Evolutionary conservation across 2,888 invertebrate genomes (phyloP).

Genomic region (Megaustenia siamemsis): DNA sequence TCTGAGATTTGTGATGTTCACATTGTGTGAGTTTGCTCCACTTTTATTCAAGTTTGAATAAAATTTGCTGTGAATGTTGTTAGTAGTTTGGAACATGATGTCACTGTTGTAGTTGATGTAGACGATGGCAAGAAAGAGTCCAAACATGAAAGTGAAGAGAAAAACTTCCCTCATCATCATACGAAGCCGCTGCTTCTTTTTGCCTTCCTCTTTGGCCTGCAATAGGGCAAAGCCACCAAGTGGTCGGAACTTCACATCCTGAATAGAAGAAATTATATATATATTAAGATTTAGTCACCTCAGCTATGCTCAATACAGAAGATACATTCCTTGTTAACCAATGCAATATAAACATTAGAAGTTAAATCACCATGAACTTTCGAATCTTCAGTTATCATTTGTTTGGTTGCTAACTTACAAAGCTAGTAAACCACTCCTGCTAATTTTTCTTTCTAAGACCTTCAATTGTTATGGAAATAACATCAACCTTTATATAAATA

Average conservation of each 20-base stretch:
- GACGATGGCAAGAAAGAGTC: slow-evolving; percentile 68
- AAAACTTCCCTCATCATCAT: slow-evolving; percentile 69
- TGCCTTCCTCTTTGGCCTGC: slow-evolving; percentile 73
- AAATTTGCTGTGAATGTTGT: slow-evolving; percentile 63
- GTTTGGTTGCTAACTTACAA: too few relatives aligned
- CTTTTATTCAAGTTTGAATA: slow-evolving; percentile 46
- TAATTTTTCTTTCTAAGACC: too few relatives aligned
- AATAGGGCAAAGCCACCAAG: slow-evolving; percentile 75
- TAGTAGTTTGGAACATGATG: slow-evolving; percentile 59
- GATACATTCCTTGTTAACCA: too few relatives aligned
- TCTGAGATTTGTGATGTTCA: slow-evolving; percentile 49
- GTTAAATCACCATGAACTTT: too few relatives aligned
- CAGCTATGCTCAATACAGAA: too few relatives aligned
- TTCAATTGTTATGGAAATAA: too few relatives aligned
- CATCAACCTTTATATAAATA: too few relatives aligned
- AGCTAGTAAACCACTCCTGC: too few relatives aligned
- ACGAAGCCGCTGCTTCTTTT: slow-evolving; percentile 70
- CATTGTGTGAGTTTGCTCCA: neutral
- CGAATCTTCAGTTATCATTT: too few relatives aligned
- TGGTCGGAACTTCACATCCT: slow-evolving; percentile 75
- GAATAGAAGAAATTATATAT: slow-evolving; percentile 1
- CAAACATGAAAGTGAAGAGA: slow-evolving; percentile 70
- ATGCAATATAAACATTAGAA: too few relatives aligned
- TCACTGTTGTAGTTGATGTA: slow-evolving; percentile 64
- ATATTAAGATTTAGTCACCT: too few relatives aligned